phyloP scores from a whole-genome alignment of 1,140 invertebrate genomes.

The Brachionus rubens region DNA sequence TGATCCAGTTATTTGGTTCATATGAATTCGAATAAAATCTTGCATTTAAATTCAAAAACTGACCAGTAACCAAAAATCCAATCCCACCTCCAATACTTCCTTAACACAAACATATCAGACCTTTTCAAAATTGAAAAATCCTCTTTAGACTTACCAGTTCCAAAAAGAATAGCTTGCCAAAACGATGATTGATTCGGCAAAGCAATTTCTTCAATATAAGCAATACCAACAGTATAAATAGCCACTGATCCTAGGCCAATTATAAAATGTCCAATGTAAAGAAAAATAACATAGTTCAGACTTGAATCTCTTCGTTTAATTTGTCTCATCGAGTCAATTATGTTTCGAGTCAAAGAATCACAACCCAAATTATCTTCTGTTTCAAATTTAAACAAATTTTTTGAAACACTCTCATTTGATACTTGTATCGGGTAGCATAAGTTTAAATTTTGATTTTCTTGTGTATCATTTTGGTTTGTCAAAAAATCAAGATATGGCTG shows the following conservation, averaged over 20 bases:
- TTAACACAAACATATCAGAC: background rate
- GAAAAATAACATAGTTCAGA: background rate
- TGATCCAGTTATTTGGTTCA: too few relatives aligned
- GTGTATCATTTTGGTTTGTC: background rate
- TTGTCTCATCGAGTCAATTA: background rate
- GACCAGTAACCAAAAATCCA: background rate
- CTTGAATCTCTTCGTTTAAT: background rate
- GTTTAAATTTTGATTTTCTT: background rate
- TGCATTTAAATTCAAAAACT: background rate
- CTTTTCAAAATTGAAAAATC: background rate
- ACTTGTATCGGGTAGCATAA: too few relatives aligned
- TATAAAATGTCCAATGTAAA: constrained; percentile 2
- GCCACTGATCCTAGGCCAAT: constrained; percentile 17
- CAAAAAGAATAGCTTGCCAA: constrained; percentile 18
- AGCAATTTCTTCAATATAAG: constrained; percentile 33
- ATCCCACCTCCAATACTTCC: constrained; percentile 16
- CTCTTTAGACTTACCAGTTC: constrained; percentile 18
- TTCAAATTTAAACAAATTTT: background rate
- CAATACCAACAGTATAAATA: constrained; percentile 23
- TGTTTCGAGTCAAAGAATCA: background rate
- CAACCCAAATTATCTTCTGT: background rate
- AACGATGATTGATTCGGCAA: background rate
- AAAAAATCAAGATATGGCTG: background rate
- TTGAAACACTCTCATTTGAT: background rate
- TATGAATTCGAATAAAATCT: background rate